Conservation (phyloP, 2,888 invertebrate genomes). For the Ormyrus rosae region DNA sequence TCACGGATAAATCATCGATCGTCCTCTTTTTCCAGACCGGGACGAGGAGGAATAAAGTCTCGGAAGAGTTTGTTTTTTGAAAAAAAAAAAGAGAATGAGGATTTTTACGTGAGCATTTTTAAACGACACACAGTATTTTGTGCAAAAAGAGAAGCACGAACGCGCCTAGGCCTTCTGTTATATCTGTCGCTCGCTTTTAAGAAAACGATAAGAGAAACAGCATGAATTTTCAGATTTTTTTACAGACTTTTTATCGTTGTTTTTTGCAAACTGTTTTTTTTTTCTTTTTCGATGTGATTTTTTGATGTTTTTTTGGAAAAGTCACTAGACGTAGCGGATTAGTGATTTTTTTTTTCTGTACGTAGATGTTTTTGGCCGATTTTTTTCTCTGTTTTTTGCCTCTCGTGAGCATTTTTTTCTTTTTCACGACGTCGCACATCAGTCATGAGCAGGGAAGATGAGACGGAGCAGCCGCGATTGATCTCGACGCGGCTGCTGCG, state of each 20-base stretch:
- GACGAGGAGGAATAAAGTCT: constrained; percentile 55
- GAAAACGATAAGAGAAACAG: constrained; percentile 33
- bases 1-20: constrained; percentile 43
- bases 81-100: constrained; percentile 48
- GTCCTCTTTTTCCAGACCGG: constrained; percentile 61
- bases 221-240: constrained; percentile 31
- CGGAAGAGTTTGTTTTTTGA: constrained; percentile 59
- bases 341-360: constrained; percentile 1
- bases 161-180: constrained; percentile 43
- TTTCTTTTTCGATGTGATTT: constrained; percentile 11
- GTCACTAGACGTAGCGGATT: too few relatives aligned
- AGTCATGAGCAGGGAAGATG: not conserved
- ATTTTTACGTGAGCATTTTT: constrained; percentile 63
- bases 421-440: constrained; percentile 2
- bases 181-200: constrained; percentile 50
- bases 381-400: constrained; percentile 37
- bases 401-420: constrained; percentile 18
- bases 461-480: not conserved
- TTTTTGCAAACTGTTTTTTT: constrained; percentile 24
- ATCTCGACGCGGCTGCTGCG: not conserved
- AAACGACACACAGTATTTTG: constrained; percentile 45
- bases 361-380: constrained; percentile 14
- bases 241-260: not conserved
- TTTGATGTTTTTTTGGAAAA: not conserved
- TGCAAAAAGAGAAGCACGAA: constrained; percentile 32